Base-by-base conservation (phyloP, 92 coral and sea anemone genomes). In the Paragorgia papillata region DNA sequence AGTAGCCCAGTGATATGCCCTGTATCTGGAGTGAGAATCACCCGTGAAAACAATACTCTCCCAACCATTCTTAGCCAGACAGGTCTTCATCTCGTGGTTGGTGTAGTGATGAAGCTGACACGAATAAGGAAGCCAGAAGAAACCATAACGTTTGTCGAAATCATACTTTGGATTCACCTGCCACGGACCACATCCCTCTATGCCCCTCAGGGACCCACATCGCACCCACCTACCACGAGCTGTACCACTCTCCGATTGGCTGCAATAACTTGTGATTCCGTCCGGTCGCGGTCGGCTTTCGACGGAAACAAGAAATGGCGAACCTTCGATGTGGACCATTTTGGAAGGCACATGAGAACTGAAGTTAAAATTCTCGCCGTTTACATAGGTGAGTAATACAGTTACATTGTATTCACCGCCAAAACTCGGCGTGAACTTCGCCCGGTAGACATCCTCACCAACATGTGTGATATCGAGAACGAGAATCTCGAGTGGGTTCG, bases 1-100 rank as follows among this genome's bases (percentile, higher is more conserved):
- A 9, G 98, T 94, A 10, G 88, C 98, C 98, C 98, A 94, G 81
- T 94, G 98, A 61, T 94, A 94, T 0, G 98, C 88, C 30, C 98
- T 88, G 65, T 91, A 94, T 14, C 98, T 92, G 87, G 92, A 88
- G 83, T 94, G 98, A 33, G 98, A 94, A 81, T 94, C 98, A n/a
- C 98, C 98, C 9, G 98, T 94, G 66, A 94, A 94, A 29, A 93
- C 92, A 54, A 94, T 89, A 71, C 73, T 90, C 7, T 88, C 88
- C 97, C 97, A 94, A 27, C 90, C 95, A 35, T 88, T 90, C 70
- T 83, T 82, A 2, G 97, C 98, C 22, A 94, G 85, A 74, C 98
- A 94, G 46, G 80, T 89, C 73, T 94, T 94, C 80, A 94, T 94
- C 78, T 94, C 98, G 30, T 86, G 88, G 49, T 89, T 76, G 34